A percentile compares a stretch with the other conserved stretches of the same genome.
These are phyloP conservation scores for Crioceris asparagi DNA, from an alignment of 2,888 invertebrate species.

Conservation along the genomic window DNA sequence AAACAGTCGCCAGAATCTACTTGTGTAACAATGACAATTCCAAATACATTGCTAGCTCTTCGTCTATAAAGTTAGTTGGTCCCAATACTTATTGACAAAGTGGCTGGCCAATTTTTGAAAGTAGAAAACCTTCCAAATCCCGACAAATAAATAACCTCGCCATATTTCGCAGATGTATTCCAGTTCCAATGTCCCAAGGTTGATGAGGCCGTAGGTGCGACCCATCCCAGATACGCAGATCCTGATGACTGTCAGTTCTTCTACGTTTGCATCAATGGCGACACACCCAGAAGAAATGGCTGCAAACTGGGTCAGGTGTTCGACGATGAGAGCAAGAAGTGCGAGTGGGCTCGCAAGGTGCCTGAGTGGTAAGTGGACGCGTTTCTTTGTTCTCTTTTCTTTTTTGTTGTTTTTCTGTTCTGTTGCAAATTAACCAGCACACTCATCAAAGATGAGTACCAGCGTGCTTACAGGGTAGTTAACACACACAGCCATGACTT, in stretches of 20 bases:
- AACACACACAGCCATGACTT: too few species aligned
- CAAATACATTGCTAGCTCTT: too few species aligned
- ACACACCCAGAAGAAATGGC: conserved; percentile 72
- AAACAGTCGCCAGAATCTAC: too few species aligned
- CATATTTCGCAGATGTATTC: conserved; percentile 56
- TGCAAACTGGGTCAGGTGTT: conserved; percentile 85
- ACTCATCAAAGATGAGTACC: too few species aligned
- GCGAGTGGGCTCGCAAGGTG: conserved; percentile 80
- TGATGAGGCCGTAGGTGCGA: conserved; percentile 57
- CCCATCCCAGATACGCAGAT: conserved; percentile 80
- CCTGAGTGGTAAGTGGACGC: conserved; percentile 71
- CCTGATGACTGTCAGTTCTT: conserved; percentile 85
- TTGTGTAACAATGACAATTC: too few species aligned
- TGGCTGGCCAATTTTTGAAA: too few species aligned
- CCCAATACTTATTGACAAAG: too few species aligned
- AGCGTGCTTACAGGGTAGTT: too few species aligned
- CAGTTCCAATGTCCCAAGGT: conserved; percentile 74
- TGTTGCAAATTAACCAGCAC: too few species aligned
- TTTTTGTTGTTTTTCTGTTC: too few species aligned
- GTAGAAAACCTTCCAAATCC: not conserved
- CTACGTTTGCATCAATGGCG: conserved; percentile 85
- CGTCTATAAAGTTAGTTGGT: too few species aligned
- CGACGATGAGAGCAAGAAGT: conserved; percentile 65
- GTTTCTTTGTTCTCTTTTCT: too few species aligned
- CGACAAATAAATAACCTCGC: not conserved